Base-by-base conservation (phyloP, 1,140 invertebrate genomes). In the Panulirus ornatus region DNA sequence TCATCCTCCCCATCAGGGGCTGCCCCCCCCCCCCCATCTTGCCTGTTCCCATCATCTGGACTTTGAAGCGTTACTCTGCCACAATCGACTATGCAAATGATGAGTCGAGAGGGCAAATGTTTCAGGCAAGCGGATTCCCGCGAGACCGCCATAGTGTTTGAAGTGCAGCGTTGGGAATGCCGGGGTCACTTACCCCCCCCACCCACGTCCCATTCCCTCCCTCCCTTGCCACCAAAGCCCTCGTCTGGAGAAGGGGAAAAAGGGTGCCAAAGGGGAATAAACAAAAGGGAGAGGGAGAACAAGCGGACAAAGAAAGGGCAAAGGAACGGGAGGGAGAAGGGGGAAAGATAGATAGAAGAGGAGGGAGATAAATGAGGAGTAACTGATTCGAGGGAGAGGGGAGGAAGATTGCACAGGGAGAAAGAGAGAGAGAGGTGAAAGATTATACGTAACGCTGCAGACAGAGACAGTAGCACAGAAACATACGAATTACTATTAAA, bases 51-150 rank as follows among this genome's bases (percentile, higher is more conserved):
- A 58, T 58, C 54, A 58, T 58, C 54, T 22, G 19, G 75, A 78
- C 75, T 75, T 75, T 78, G 75, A 78, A 22, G 75, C 38, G n/a
- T 78, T 40, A 36, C 34, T 34, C 75, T 44, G 16, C 75, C 75
- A 19, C 14, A 27, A 78, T 78, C 75, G 38, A 27, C 38, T 78
- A 78, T 78, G 75, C 40, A 78, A 78, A 78, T 78, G 75, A 44
- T 27, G 40, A n/a, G 36, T 40, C 1, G 40, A 6, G 75, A 78
- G 75, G 75, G 75, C 30, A 78, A 78, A 78, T 78, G 75, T 78
- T 78, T 78, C 38, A 78, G 19, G n/a, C 75, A 5, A 27, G 75
- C 5, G 3, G 11, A 14, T 22, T 58, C 54, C 54, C 54, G 0
- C 19, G 14, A 22, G 54, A 58, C 14, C 54, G 22, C 44, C 14